phyloP scores from a whole-genome alignment of 1,140 invertebrate genomes.

The Drosophila cardini region DNA sequence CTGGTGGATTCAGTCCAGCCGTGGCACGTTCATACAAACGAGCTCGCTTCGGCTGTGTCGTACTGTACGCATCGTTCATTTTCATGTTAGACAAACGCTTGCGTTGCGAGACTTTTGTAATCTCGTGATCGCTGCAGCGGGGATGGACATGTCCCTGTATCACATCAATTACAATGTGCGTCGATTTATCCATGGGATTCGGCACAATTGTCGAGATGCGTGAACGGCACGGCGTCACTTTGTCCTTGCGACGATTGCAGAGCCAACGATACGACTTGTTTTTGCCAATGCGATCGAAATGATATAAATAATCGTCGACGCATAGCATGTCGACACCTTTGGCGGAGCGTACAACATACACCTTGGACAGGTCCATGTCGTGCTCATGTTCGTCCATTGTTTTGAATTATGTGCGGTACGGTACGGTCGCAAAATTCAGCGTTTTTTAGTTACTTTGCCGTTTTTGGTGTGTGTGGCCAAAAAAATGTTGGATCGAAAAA shows the following conservation, averaged over 20 bases:
- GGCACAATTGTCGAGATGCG: constrained; percentile 73
- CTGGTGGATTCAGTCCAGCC: constrained; percentile 63
- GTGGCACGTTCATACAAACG: constrained; percentile 64
- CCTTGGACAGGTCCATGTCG: constrained; percentile 69
- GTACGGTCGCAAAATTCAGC: constrained; percentile 48
- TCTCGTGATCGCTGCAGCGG: constrained; percentile 72
- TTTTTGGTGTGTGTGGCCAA: constrained; percentile 53
- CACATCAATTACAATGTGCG: constrained; percentile 66
- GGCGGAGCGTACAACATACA: constrained; percentile 77
- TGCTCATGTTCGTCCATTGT: constrained; percentile 61
- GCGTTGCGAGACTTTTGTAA: constrained; percentile 74
- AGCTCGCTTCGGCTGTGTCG: constrained; percentile 65
- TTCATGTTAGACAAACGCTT: constrained; percentile 70
- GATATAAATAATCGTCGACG: constrained; percentile 76
- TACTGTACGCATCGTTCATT: constrained; percentile 69
- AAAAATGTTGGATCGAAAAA: constrained; percentile 69
- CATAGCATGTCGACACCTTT: constrained; percentile 80
- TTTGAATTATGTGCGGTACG: constrained; percentile 50
- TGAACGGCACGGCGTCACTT: constrained; percentile 70
- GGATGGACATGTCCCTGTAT: constrained; percentile 65
- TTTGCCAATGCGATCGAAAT: constrained; percentile 75
- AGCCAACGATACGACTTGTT: constrained; percentile 77
- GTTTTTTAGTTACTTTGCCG: constrained; percentile 57
- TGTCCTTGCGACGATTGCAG: constrained; percentile 77
- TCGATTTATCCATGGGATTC: constrained; percentile 58